Conservation (phyloP, 2,888 invertebrate genomes). For the Thecophora atra region DNA sequence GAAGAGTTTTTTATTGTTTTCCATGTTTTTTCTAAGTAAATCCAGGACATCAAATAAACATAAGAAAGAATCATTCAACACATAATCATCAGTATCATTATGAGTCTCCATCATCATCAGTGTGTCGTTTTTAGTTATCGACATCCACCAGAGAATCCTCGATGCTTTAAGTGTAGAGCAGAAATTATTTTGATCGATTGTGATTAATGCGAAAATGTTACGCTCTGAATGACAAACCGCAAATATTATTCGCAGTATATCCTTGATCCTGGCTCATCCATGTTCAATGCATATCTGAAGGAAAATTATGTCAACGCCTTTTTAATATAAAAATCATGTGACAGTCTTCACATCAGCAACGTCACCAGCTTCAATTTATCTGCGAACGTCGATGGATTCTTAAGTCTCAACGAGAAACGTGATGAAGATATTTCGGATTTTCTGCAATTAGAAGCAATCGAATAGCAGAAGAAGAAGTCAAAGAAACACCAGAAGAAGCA, state of each 20-base stretch:
- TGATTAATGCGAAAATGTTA: slow-evolving; percentile 24
- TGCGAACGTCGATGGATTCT: not conserved
- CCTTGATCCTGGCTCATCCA: not conserved
- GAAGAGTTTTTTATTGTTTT: not conserved
- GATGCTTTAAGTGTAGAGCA: slow-evolving; percentile 20
- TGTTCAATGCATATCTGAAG: too few relatives aligned
- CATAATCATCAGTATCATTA: slow-evolving; percentile 9
- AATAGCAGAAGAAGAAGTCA: not conserved
- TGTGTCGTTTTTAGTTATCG: not conserved
- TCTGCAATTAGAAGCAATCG: slow-evolving; percentile 5
- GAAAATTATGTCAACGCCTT: slow-evolving; percentile 27
- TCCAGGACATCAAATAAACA: not conserved
- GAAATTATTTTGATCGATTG: slow-evolving; percentile 29
- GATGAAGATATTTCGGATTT: not conserved
- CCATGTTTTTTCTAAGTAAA: too few relatives aligned
- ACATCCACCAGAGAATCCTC: not conserved
- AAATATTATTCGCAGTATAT: not conserved
- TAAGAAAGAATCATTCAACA: slow-evolving; percentile 17
- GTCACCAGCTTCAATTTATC: not conserved
- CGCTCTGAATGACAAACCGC: slow-evolving; percentile 21
- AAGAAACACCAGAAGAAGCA: not conserved
- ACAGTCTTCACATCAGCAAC: not conserved
- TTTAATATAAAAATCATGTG: not conserved
- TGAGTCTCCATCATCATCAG: not conserved
- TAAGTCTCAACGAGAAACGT: not conserved